These are phyloP conservation scores for Alaudala cheleensis DNA, from an alignment of 2,113 vertebrate genomes.

Conservation along the genomic window DNA sequence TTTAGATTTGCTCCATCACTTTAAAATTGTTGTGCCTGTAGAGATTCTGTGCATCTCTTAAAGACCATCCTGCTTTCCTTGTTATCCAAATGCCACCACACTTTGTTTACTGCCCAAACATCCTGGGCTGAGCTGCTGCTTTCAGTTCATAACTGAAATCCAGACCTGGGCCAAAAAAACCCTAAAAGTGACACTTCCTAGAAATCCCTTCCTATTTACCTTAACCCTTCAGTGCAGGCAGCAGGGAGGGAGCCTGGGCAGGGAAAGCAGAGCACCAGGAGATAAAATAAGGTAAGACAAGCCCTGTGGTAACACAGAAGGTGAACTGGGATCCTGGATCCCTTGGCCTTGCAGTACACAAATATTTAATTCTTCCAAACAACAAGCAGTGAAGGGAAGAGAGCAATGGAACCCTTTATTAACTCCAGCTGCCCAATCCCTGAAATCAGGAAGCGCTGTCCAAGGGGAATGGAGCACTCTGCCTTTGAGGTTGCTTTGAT, in stretches of 20 bases:
- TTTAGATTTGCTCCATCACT: not conserved
- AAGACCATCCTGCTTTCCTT: not conserved
- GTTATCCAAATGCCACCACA: not conserved
- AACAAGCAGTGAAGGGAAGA: not conserved
- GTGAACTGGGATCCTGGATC: not conserved
- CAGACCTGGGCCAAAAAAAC: not conserved
- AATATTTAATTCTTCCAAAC: slow-evolving; percentile 8
- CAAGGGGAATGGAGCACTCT: not conserved
- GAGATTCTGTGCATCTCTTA: not conserved
- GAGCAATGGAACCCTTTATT: not conserved
- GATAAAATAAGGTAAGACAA: not conserved
- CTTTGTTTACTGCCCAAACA: not conserved
- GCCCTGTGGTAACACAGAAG: not conserved
- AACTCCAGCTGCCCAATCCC: not conserved
- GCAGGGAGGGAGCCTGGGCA: not conserved
- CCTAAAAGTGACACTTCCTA: not conserved
- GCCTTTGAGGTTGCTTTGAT: not conserved
- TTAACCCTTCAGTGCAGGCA: not conserved
- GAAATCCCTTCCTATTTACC: not conserved
- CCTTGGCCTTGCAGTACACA: not conserved
- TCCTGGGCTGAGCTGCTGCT: not conserved
- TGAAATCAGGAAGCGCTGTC: not conserved
- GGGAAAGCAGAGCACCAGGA: not conserved
- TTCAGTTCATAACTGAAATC: not conserved
- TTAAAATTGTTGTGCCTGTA: not conserved